phyloP scores from a whole-genome alignment of 2,797 vertebrate species.

The Botia kubotai region DNA sequence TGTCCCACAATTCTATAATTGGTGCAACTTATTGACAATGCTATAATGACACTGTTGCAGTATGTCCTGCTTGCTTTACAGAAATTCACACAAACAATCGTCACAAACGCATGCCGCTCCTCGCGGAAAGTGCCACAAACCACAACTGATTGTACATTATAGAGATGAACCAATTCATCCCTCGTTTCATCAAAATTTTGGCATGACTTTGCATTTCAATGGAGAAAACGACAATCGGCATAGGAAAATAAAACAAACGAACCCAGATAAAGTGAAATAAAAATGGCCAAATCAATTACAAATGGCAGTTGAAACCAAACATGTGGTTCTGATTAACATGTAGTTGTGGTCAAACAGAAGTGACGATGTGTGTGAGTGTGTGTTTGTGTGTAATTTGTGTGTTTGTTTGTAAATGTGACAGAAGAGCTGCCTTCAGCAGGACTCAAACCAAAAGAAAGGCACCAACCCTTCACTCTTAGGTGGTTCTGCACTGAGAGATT shows the following conservation, averaged over 20 bases:
- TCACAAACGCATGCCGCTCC: constrained; percentile 65
- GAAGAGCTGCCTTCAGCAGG: constrained; percentile 70
- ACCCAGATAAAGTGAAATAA: constrained; percentile 49
- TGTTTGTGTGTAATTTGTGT: constrained; percentile 24
- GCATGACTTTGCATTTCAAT: constrained; percentile 67
- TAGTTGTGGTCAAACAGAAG: constrained; percentile 35
- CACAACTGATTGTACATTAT: constrained; percentile 74
- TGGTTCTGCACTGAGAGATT: constrained; percentile 74
- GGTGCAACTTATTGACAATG: constrained; percentile 13
- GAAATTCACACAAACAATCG: constrained; percentile 40
- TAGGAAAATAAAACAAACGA: constrained; percentile 52
- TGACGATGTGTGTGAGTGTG: constrained; percentile 20
- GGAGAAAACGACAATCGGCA: constrained; percentile 59
- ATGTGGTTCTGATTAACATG: constrained; percentile 57
- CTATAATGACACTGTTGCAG: constrained; percentile 27
- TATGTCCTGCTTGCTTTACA: constrained; percentile 32
- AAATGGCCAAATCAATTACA: constrained; percentile 54
- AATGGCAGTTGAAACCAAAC: constrained; percentile 38
- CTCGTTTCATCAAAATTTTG: constrained; percentile 62
- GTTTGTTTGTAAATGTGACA: constrained; percentile 33
- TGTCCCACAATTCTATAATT: background rate
- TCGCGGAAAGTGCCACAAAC: constrained; percentile 73
- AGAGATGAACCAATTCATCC: constrained; percentile 61
- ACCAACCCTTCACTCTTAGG: constrained; percentile 65
- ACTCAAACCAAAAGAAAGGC: constrained; percentile 64